Evolutionary conservation across 1,140 invertebrate species (phyloP).

Genomic region (Bombyx mandarina): DNA sequence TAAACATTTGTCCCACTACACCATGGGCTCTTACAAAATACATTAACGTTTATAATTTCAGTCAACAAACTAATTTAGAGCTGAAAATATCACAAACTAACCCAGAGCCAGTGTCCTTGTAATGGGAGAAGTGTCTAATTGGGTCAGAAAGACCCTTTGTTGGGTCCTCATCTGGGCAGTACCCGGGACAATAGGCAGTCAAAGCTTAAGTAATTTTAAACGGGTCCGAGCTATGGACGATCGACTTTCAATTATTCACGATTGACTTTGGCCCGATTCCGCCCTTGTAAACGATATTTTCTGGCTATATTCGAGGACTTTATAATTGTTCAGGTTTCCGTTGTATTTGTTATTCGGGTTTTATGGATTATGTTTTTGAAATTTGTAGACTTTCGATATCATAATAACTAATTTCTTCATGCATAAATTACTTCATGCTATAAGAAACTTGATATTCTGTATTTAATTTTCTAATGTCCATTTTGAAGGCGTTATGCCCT

Average conservation of each 20-base stretch:
- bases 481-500: too few species aligned
- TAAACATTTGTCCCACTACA: too few species aligned
- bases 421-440: background rate
- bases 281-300: too few species aligned
- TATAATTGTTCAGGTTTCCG: background rate
- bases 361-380: background rate
- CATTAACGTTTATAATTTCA: background rate
- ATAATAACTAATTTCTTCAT: background rate
- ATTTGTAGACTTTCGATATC: background rate
- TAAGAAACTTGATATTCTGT: background rate
- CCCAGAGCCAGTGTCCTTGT: conserved; percentile 1
- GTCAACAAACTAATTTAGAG: background rate
- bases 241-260: conserved; percentile 12
- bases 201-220: conserved; percentile 22
- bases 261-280: conserved; percentile 3
- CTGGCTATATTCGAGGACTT: background rate
- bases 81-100: too few species aligned
- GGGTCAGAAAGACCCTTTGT: conserved; percentile 27
- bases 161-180: conserved; percentile 10
- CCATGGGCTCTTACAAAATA: too few species aligned
- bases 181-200: conserved; percentile 16
- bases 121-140: conserved; percentile 26
- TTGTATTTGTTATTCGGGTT: background rate
- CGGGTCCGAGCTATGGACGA: conserved; percentile 4
- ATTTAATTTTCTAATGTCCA: too few species aligned